phyloP scores from a whole-genome alignment of 2,113 vertebrate genomes.

The Arvicanthis niloticus region DNA sequence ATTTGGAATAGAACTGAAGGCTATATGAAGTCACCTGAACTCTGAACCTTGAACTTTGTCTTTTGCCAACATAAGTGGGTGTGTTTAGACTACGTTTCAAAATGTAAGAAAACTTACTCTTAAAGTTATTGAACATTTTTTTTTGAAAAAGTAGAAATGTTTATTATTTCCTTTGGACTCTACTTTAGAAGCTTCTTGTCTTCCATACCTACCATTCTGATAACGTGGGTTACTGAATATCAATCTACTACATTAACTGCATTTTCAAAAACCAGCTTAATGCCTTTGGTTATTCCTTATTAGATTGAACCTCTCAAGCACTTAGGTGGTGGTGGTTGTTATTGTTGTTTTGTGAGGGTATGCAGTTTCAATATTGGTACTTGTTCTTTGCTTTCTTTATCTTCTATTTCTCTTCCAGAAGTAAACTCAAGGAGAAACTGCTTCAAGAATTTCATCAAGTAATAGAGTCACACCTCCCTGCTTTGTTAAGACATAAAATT shows the following conservation, averaged over 20 bases:
- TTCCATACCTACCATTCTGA: conserved; percentile 13
- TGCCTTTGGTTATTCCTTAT: neutral
- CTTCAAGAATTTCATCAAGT: conserved; percentile 51
- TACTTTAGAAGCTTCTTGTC: conserved; percentile 41
- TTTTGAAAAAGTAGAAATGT: neutral
- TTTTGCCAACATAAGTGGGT: neutral
- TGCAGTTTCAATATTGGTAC: conserved; percentile 40
- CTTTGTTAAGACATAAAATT: conserved; percentile 46
- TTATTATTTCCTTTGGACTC: conserved; percentile 32
- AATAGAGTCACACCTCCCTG: neutral
- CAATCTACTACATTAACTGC: conserved; percentile 2
- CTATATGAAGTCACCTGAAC: conserved; percentile 44
- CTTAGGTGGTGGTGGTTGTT: neutral
- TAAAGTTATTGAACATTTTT: neutral
- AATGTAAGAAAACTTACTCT: conserved; percentile 20
- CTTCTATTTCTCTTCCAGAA: neutral
- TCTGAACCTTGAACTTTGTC: conserved; percentile 46
- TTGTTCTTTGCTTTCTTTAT: conserved; percentile 53
- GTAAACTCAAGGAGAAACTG: conserved; percentile 29
- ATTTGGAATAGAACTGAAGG: conserved; percentile 34
- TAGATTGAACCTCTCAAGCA: neutral
- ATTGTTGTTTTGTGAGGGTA: neutral
- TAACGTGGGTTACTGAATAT: conserved; percentile 14
- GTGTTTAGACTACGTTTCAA: conserved; percentile 17
- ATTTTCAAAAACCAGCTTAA: conserved; percentile 46